Conservation (phyloP, 2,113 vertebrate genomes). For the Plecturocebus donacophilus region DNA sequence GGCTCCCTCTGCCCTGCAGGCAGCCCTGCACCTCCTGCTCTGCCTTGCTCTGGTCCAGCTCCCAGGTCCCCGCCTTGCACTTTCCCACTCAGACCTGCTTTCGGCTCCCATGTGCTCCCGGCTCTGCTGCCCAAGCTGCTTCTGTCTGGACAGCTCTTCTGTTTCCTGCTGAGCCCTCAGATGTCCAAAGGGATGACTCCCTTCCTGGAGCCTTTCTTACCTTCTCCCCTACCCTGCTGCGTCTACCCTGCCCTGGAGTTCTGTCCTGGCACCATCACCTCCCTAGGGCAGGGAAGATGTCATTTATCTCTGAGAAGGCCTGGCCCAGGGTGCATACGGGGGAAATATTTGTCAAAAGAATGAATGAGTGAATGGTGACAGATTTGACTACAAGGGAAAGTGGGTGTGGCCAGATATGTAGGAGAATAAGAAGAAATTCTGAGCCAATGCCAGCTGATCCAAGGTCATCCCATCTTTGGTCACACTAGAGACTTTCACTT, state of each 20-base stretch:
- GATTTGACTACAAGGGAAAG: not conserved
- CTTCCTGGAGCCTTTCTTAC: not conserved
- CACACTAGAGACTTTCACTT: not conserved
- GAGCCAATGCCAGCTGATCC: fast-evolving
- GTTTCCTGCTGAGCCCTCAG: not conserved
- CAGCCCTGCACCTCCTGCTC: not conserved
- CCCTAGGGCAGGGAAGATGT: not conserved
- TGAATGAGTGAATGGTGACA: not conserved
- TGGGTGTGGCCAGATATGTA: not conserved
- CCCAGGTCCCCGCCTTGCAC: fast-evolving
- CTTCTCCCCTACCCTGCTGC: not conserved
- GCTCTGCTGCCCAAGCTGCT: not conserved
- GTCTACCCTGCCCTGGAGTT: not conserved
- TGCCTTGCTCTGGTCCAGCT: not conserved
- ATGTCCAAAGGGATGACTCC: not conserved
- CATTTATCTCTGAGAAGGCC: not conserved
- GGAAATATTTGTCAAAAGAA: not conserved
- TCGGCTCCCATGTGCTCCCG: fast-evolving
- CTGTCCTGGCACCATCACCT: not conserved
- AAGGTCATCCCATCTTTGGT: not conserved
- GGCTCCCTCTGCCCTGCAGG: not conserved
- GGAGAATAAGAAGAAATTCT: not conserved
- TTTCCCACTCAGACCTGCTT: not conserved
- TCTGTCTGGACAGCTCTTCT: not conserved
- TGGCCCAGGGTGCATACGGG: not conserved